Percentiles rank a stretch among this genome's conserved stretches.
Conservation (phyloP, 2,888 invertebrate genomes). For the Sipha maydis region DNA sequence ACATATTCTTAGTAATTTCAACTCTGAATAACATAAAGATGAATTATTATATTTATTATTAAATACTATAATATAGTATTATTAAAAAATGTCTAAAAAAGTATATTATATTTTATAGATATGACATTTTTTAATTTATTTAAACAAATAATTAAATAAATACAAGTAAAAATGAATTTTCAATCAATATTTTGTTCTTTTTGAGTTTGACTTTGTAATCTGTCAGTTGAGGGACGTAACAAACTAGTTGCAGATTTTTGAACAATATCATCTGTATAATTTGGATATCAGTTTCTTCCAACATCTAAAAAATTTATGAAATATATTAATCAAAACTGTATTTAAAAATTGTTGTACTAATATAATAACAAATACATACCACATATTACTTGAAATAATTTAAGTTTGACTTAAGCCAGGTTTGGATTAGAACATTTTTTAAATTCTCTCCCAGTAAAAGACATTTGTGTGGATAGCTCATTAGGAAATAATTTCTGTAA, state of each 20-base stretch:
- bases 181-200: neutral
- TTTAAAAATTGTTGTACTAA: neutral
- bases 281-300: neutral
- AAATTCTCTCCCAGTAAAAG: conserved; percentile 1
- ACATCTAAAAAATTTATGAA: neutral
- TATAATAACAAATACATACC: conserved; percentile 12
- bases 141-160: neutral
- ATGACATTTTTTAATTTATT: too few species aligned
- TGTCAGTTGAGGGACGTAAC: neutral
- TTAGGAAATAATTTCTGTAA: neutral
- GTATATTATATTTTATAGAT: too few species aligned
- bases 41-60: too few species aligned
- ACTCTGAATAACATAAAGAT: too few species aligned
- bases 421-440: neutral
- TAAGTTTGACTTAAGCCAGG: conserved; percentile 3
- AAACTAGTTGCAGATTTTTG: conserved; percentile 3
- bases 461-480: neutral
- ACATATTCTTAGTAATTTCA: too few species aligned
- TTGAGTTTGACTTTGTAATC: neutral
- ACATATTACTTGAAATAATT: conserved; percentile 3
- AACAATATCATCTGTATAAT: neutral
- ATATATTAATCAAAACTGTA: neutral
- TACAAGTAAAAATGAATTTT: neutral
- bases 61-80: too few species aligned
- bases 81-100: too few species aligned